Evolutionary conservation across 2,113 vertebrate species (phyloP).

Genomic region (Apus apus): DNA sequence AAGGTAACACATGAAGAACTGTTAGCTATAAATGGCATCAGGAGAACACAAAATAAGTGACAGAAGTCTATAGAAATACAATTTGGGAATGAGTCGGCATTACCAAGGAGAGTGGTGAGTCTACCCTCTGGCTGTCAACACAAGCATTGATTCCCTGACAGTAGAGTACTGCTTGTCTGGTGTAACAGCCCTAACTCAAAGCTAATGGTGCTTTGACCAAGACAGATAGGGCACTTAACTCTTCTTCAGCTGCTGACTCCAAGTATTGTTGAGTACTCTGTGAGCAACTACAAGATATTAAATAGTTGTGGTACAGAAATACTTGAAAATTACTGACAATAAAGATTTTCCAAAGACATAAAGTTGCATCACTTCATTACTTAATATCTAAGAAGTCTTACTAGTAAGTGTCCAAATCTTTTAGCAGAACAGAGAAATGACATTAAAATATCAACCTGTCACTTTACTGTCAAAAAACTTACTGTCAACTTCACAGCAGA

Average conservation of each 20-base stretch:
- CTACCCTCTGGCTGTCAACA: slow-evolving; percentile 27
- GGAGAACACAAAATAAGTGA: slow-evolving; percentile 23
- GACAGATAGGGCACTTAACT: slow-evolving; percentile 12
- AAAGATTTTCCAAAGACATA: not conserved
- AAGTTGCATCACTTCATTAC: not conserved
- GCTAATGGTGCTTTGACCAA: slow-evolving; percentile 7
- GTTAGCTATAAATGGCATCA: not conserved
- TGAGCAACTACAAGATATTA: not conserved
- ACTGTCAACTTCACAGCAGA: not conserved
- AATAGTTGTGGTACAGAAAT: not conserved
- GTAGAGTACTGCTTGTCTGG: not conserved
- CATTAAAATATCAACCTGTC: not conserved
- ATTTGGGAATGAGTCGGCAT: not conserved
- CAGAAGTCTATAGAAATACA: slow-evolving; percentile 45
- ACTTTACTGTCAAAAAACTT: not conserved
- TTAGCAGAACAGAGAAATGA: not conserved
- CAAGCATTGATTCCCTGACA: slow-evolving; percentile 26
- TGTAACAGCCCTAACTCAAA: slow-evolving; percentile 5
- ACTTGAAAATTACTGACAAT: not conserved
- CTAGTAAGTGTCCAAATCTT: not conserved
- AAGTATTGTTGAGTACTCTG: not conserved
- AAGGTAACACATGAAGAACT: not conserved
- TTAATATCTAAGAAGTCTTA: not conserved
- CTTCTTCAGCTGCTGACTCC: not conserved
- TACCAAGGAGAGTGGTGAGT: not conserved